Conservation (phyloP, 2,888 invertebrate species). For the Nasonia oneida region DNA sequence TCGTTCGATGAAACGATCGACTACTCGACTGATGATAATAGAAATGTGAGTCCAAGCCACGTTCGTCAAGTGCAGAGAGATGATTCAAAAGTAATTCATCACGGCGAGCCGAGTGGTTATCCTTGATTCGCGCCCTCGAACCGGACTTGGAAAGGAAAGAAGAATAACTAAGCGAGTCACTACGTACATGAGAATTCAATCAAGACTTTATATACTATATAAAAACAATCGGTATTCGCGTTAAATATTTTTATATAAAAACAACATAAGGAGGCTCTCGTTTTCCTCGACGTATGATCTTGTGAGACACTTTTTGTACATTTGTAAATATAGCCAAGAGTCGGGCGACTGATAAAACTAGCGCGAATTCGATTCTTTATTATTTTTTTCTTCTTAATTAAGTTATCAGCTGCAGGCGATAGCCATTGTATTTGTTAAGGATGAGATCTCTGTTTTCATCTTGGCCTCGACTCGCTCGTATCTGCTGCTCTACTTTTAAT, state of each 20-base stretch:
- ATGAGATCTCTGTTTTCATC: background rate
- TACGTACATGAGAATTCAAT: background rate
- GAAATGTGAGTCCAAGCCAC: background rate
- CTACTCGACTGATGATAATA: conserved; percentile 20
- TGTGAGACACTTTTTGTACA: conserved; percentile 16
- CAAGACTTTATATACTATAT: conserved; percentile 14
- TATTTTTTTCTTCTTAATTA: background rate
- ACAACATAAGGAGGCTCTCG: background rate
- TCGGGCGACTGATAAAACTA: background rate
- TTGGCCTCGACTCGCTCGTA: background rate
- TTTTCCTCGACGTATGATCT: background rate
- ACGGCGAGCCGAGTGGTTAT: conserved; percentile 37
- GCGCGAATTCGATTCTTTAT: background rate
- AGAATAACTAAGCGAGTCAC: conserved; percentile 41
- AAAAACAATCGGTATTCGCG: conserved; percentile 30
- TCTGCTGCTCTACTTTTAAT: background rate
- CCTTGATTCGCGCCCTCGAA: conserved; percentile 49
- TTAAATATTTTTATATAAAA: conserved; percentile 30
- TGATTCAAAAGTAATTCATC: conserved; percentile 33
- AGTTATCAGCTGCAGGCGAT: background rate
- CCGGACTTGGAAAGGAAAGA: conserved; percentile 45
- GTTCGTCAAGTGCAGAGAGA: background rate
- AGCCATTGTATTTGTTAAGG: background rate
- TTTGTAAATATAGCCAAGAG: conserved; percentile 53
- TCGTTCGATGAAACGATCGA: background rate